Evolutionary conservation across 2,888 invertebrate genomes (phyloP).

Genomic region (Heliconius aoede): DNA sequence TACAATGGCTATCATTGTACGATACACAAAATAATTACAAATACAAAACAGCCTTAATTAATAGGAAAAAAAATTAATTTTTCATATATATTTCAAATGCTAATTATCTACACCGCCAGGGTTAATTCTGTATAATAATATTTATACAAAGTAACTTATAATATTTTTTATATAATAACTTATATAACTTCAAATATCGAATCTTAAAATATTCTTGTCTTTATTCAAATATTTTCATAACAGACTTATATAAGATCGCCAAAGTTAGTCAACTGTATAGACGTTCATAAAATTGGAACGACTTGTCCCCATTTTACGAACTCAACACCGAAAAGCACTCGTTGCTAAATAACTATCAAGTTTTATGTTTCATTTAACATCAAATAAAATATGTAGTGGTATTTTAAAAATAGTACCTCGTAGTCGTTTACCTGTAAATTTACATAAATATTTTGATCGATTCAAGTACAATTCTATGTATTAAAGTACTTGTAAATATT

Average conservation of each 20-base stretch:
- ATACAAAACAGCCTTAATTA: too few species aligned
- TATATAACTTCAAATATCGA: not conserved
- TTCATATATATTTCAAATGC: too few species aligned
- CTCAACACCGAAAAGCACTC: conserved; percentile 46
- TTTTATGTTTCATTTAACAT: conserved; percentile 37
- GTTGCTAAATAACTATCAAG: conserved; percentile 40
- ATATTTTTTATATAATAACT: not conserved
- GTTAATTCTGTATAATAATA: too few species aligned
- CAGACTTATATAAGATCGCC: conserved; percentile 27
- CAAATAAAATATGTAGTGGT: conserved; percentile 17
- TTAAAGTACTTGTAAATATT: not conserved
- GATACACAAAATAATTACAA: too few species aligned
- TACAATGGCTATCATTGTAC: too few species aligned
- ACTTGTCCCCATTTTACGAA: conserved; percentile 42
- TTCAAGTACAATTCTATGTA: not conserved
- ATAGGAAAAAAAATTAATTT: too few species aligned
- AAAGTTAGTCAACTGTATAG: conserved; percentile 38
- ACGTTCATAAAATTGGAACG: conserved; percentile 44
- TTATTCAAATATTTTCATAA: conserved; percentile 13
- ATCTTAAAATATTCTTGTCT: conserved; percentile 14
- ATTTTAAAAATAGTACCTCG: not conserved
- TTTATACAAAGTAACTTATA: not conserved
- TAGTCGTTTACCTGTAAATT: not conserved
- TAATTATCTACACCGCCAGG: too few species aligned
- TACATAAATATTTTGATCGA: not conserved